Conservation (phyloP, 2,797 vertebrate genomes). For the Oreortyx pictus region DNA sequence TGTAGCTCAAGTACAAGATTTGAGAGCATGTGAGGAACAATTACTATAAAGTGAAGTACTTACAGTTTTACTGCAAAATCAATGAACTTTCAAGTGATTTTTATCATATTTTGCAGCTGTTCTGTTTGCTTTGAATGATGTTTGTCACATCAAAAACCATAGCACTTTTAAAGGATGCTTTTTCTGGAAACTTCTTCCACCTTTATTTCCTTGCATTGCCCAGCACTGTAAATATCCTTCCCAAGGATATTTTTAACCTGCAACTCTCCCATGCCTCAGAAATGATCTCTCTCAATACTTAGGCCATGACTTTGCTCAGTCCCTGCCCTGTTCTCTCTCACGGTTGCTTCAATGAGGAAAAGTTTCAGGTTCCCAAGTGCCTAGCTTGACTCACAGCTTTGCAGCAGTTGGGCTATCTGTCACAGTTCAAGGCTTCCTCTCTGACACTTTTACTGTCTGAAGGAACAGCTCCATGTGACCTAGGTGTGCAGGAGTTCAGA, state of each 20-base stretch:
- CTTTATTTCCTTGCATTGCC: slow-evolving; percentile 26
- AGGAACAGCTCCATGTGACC: not conserved
- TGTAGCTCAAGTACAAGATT: slow-evolving; percentile 81
- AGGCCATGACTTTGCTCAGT: not conserved
- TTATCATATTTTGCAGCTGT: slow-evolving; percentile 83
- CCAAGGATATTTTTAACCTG: not conserved
- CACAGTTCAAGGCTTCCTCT: not conserved
- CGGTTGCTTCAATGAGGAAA: not conserved
- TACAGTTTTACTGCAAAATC: slow-evolving; percentile 86
- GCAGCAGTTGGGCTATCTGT: not conserved
- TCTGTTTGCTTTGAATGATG: slow-evolving; percentile 76
- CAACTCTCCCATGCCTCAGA: slow-evolving; percentile 1
- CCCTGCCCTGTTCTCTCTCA: not conserved
- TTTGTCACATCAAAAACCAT: slow-evolving; percentile 70
- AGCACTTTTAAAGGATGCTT: slow-evolving; percentile 67
- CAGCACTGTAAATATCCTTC: not conserved
- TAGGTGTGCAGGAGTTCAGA: not conserved
- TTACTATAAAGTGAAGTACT: slow-evolving; percentile 85
- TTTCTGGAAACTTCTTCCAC: slow-evolving; percentile 67
- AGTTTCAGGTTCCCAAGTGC: not conserved
- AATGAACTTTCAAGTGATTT: slow-evolving; percentile 87
- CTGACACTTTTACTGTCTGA: not conserved
- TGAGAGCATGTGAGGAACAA: slow-evolving; percentile 80
- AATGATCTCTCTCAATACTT: not conserved
- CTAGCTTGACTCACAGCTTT: not conserved